Conservation (phyloP, 2,797 vertebrate species). For the Pogonophryne albipinna region DNA sequence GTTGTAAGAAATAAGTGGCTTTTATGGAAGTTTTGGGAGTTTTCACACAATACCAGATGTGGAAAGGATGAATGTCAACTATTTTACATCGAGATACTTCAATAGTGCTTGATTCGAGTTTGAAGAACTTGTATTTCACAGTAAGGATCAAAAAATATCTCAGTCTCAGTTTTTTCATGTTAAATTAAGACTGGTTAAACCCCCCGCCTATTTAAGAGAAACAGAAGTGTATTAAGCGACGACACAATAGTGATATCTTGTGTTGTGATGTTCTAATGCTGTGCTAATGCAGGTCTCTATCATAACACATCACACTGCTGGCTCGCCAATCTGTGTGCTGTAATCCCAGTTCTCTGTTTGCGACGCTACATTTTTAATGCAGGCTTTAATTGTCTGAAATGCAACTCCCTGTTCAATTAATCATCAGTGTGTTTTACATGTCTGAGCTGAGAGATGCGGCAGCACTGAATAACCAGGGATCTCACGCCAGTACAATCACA, state of each 20-base stretch:
- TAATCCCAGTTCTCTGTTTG: slow-evolving; percentile 77
- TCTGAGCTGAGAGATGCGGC: slow-evolving; percentile 28
- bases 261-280: background rate
- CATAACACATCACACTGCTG: slow-evolving; percentile 11
- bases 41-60: too few relatives aligned
- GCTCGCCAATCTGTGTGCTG: slow-evolving; percentile 69
- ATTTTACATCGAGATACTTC: background rate
- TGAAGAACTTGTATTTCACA: too few relatives aligned
- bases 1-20: too few relatives aligned
- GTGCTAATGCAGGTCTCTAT: background rate
- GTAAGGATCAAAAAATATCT: too few relatives aligned
- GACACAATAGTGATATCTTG: background rate
- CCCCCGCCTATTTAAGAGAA: too few relatives aligned
- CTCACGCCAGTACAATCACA: background rate
- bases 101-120: background rate
- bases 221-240: background rate
- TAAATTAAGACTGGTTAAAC: too few relatives aligned
- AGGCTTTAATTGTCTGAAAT: slow-evolving; percentile 85
- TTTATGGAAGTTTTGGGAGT: too few relatives aligned
- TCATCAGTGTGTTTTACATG: slow-evolving; percentile 70
- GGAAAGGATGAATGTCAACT: too few relatives aligned
- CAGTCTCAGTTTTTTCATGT: too few relatives aligned
- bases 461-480: background rate
- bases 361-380: slow-evolving; percentile 87
- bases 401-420: slow-evolving; percentile 88